Evolutionary conservation across 2,888 invertebrate species (phyloP).

Genomic region (Ametastegia equiseti): DNA sequence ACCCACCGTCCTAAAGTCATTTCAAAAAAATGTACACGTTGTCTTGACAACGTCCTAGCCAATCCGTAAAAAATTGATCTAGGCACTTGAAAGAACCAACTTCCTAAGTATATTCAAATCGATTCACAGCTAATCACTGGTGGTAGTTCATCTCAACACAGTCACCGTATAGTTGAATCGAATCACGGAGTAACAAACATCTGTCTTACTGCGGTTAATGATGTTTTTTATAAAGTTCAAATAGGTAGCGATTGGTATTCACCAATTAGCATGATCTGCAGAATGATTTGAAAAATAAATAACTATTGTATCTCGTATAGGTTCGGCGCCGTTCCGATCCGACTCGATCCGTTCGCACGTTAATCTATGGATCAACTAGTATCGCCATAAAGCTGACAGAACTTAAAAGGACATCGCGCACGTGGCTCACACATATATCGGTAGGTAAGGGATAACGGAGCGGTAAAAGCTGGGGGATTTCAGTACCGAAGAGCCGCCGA

Average conservation of each 20-base stretch:
- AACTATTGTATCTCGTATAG: background rate
- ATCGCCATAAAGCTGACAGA: conserved; percentile 20
- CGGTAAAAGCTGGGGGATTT: conserved; percentile 44
- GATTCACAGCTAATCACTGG: conserved; percentile 28
- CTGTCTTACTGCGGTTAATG: background rate
- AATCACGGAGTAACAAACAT: background rate
- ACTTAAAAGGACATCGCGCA: conserved; percentile 54
- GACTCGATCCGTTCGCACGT: conserved; percentile 27
- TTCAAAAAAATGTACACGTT: background rate
- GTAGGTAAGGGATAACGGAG: conserved; percentile 21
- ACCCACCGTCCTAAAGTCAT: conserved; percentile 1
- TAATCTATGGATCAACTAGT: conserved; percentile 35
- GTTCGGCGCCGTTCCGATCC: background rate
- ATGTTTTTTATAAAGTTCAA: background rate
- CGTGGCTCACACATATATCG: conserved; percentile 54
- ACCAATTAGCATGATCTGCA: background rate
- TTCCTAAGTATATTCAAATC: background rate
- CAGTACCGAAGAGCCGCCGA: conserved; percentile 42
- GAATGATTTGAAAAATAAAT: background rate
- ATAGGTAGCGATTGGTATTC: background rate
- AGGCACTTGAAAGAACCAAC: conserved; percentile 1
- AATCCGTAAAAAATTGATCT: background rate
- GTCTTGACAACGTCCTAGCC: background rate
- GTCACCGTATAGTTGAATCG: background rate
- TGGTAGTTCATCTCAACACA: conserved; percentile 24